A percentile compares a stretch with the other conserved stretches of the same genome.
Conservation (phyloP, 2,888 invertebrate genomes). For the Mythimna ferrago region DNA sequence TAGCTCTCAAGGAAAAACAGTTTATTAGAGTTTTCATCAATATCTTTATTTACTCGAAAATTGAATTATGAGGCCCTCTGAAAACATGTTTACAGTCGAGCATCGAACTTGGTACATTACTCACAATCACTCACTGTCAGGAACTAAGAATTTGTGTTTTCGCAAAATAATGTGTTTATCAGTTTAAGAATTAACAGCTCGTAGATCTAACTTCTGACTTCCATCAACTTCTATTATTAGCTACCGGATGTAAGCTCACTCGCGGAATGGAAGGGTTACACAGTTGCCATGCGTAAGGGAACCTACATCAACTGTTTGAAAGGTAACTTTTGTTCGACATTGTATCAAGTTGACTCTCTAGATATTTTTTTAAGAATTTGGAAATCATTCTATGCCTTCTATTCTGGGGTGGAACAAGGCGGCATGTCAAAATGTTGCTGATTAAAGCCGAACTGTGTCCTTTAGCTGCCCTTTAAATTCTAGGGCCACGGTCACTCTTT, state of each 20-base stretch:
- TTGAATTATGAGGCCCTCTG: slow-evolving; percentile 22
- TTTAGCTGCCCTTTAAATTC: neutral
- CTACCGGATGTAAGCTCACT: neutral
- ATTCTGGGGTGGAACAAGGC: no score
- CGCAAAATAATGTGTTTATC: slow-evolving; percentile 48
- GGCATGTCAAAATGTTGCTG: no score
- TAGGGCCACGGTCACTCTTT: no score
- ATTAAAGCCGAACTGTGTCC: no score
- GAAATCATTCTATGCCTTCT: no score
- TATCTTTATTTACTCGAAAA: slow-evolving; percentile 26
- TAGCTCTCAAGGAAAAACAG: neutral
- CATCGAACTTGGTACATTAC: slow-evolving; percentile 55
- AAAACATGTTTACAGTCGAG: slow-evolving; percentile 55
- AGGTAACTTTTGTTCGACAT: neutral
- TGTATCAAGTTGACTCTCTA: neutral
- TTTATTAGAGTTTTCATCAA: slow-evolving; percentile 23
- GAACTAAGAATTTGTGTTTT: slow-evolving; percentile 40
- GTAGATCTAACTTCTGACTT: slow-evolving; percentile 16
- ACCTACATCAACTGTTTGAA: no score
- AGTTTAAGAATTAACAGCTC: slow-evolving; percentile 9
- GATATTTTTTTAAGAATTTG: neutral
- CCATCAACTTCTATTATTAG: slow-evolving; percentile 26
- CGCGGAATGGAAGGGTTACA: no score
- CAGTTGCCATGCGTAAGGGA: no score
- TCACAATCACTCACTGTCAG: slow-evolving; percentile 56